phyloP scores from a whole-genome alignment of 1,140 invertebrate genomes.

The Drosophila kanapiae region DNA sequence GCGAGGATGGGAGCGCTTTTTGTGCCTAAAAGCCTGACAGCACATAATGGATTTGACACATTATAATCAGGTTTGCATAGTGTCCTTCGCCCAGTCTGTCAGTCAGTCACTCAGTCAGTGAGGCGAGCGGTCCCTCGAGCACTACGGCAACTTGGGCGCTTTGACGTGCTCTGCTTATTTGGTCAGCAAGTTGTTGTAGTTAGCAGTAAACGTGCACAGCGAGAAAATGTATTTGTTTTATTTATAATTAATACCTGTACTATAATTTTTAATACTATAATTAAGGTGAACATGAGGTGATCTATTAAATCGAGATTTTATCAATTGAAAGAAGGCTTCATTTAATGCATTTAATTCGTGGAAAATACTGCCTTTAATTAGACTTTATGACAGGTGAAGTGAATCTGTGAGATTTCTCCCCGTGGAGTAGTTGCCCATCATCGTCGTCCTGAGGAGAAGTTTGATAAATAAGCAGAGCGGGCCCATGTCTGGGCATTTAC shows the following conservation, averaged over 20 bases:
- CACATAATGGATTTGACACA: constrained; percentile 84
- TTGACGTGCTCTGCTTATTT: constrained; percentile 68
- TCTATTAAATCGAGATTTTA: background rate
- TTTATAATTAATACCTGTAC: background rate
- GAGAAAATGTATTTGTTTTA: background rate
- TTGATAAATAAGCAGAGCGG: constrained; percentile 61
- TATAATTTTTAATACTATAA: background rate
- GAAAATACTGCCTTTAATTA: background rate
- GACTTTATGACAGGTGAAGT: background rate
- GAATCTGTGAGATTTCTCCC: constrained; percentile 16
- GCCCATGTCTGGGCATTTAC: constrained; percentile 79
- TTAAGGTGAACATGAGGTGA: background rate
- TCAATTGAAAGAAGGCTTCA: background rate
- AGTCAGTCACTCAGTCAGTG: constrained; percentile 30
- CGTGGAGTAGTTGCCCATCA: constrained; percentile 44
- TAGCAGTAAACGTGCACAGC: constrained; percentile 12
- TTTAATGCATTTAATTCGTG: background rate
- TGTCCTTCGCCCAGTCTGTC: constrained; percentile 46
- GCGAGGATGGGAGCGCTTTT: constrained; percentile 18
- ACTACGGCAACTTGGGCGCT: constrained; percentile 52
- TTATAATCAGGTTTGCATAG: constrained; percentile 83
- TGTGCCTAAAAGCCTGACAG: constrained; percentile 74
- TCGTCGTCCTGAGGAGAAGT: constrained; percentile 40
- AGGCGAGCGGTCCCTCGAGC: constrained; percentile 27
- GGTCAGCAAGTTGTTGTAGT: constrained; percentile 54